These are phyloP conservation scores for Chanos chanos DNA, from an alignment of 2,797 vertebrate species.

Conservation along the genomic window DNA sequence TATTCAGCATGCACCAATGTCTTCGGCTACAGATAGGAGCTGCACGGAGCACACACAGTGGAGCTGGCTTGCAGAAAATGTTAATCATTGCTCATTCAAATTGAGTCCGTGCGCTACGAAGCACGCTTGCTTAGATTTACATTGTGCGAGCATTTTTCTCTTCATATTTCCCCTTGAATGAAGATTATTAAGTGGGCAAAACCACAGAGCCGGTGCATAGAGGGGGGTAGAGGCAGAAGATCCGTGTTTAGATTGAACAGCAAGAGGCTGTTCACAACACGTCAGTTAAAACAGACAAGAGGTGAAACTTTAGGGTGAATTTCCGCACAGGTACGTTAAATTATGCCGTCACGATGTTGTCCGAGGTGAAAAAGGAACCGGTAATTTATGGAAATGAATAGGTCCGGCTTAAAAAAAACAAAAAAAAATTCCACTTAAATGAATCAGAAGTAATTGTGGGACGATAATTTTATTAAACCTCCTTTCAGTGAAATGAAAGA, in stretches of 20 bases:
- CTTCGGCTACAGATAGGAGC: conserved; percentile 54
- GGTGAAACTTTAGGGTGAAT: conserved; percentile 8
- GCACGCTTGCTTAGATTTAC: conserved; percentile 24
- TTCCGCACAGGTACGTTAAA: conserved; percentile 8
- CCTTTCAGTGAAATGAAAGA: too few relatives aligned
- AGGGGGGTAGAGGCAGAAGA: conserved; percentile 24
- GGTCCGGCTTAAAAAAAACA: too few relatives aligned
- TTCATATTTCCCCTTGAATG: conserved; percentile 35
- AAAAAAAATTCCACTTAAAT: too few relatives aligned
- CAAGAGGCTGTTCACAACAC: conserved; percentile 6
- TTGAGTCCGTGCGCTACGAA: conserved; percentile 29
- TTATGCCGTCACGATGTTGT: not conserved
- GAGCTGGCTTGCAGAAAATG: conserved; percentile 39
- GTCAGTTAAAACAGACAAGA: conserved; percentile 6
- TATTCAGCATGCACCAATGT: conserved; percentile 57
- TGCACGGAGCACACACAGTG: conserved; percentile 41
- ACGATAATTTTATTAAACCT: too few relatives aligned
- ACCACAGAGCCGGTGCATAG: conserved; percentile 37
- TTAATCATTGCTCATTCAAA: conserved; percentile 46
- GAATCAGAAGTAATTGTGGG: too few relatives aligned
- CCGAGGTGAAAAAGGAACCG: not conserved
- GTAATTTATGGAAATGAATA: not conserved
- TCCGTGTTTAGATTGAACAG: conserved; percentile 28
- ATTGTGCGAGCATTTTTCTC: conserved; percentile 10
- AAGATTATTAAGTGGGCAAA: conserved; percentile 28